Evolutionary conservation across 2,113 vertebrate species (phyloP), one percentile per base, ranked within the genome.

Genomic region (Syngnathus floridae): DNA sequence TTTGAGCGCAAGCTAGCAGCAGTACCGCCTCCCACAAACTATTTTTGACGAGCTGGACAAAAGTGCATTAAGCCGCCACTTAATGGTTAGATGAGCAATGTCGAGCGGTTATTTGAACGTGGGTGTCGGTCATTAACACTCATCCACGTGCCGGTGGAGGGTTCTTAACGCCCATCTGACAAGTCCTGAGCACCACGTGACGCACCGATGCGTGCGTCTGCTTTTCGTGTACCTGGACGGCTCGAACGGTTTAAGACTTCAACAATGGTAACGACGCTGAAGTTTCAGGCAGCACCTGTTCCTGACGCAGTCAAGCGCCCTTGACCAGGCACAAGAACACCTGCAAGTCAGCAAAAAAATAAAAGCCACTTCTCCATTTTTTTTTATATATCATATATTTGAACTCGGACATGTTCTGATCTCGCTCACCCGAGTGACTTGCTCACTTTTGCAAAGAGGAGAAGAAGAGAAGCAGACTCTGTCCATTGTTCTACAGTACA

Each of bases 61-160:
- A 43, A 7, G 26, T 11, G 17, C 19, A 62, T 67, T 70, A 65
- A 72, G n/a, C 52, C 10, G 64, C 40, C 71, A 70, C 48, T 62
- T 31, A 71, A 72, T 65, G 73, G 72, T 67, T 70, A 55, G 48
- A 73, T 75, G 61, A 40, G 43, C 64, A 51, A 77, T 79, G 79
- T 72, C 31, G 57, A 71, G 70, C 61, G 45, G 64, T 73, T 76
- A 83, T 83, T 85, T 82, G 76, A 67, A 77, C 61, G 78, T 62
- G 58, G 68, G 73, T 73, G 84, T 70, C 75, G 79, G 80, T 78
- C 64, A 64, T 71, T 72, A 71, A 46, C 63, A 66, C 71, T 69
- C 4, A 3, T 36, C 7, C 36, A 65, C 67, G 73, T 74, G 70
- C 79, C 38, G 64, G 43, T 46, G 40, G 58, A 72, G 57, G 41